Evolutionary conservation across 1,140 invertebrate species (phyloP).

Genomic region (Popillia japonica): DNA sequence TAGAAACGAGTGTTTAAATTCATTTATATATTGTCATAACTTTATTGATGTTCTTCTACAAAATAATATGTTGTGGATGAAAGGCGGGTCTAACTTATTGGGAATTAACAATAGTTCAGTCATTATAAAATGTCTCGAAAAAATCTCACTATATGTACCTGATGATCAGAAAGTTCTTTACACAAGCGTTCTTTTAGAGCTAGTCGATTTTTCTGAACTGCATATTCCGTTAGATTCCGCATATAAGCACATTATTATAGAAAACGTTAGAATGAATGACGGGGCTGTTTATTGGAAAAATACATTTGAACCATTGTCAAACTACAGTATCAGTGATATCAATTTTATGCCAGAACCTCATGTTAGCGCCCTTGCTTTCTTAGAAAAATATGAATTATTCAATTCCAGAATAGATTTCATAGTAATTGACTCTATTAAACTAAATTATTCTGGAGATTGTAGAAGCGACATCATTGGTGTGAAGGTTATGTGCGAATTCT

Average conservation of each 20-base stretch:
- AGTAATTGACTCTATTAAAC: background rate
- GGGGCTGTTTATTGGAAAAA: background rate
- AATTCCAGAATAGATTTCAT: background rate
- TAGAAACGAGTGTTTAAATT: background rate
- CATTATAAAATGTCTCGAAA: background rate
- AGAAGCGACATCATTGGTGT: background rate
- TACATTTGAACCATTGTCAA: background rate
- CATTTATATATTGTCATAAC: background rate
- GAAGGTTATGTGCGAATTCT: background rate
- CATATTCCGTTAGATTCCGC: background rate
- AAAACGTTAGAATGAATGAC: background rate
- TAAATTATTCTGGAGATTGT: background rate
- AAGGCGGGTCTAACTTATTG: background rate
- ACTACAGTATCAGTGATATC: background rate
- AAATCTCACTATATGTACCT: background rate
- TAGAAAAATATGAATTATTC: background rate
- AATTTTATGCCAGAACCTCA: background rate
- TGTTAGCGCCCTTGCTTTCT: background rate
- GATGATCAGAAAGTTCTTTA: background rate
- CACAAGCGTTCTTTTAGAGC: background rate
- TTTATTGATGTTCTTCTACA: background rate
- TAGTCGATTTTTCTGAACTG: background rate
- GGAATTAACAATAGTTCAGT: background rate
- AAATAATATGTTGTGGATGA: background rate
- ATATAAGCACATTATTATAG: background rate